Base-by-base conservation (phyloP, 1,140 invertebrate species). In the Teleogryllus occipitalis region DNA sequence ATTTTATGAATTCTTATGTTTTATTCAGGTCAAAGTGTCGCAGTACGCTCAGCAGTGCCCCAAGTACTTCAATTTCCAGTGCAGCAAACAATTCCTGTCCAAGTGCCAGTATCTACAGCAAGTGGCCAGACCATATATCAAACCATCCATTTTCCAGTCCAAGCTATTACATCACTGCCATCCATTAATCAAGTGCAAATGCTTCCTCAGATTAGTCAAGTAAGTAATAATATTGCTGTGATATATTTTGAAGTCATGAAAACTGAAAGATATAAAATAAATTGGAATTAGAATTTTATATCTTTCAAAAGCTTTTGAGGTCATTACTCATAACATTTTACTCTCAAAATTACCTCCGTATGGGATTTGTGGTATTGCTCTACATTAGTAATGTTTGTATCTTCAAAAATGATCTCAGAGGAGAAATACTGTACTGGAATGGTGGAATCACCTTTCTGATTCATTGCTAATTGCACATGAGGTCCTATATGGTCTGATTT, bases 101-200 rank as follows among this genome's bases (percentile, higher is more conserved):
- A 97, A 87, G 93, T 97, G 73, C 96, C 97, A 3, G 95, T 98
- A 79, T 94, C 95, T 80, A 92, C 94, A 8, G 91, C 91, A 21
- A 94, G 94, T 86, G 97, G 97, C 0, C 96, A 98, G 86, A 97
- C 96, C 0, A 91, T 97, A 78, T 96, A 96, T 85, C 96, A 98
- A 84, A 97, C 96, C 0, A 92, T 97, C 2, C 96, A 98, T 86
- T 92, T 98, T 83, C 96, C 96, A 0, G 89, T 97, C 27, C 95
- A 96, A 86, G 88, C 93, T 1, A 89, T 91, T 15, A 86, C 89
- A 10, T 87, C 83, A 81, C 84, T 89, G 83, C 91, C 85, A 82
- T 81, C 88, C 81, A 87, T 85, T 47, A 86, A 86, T 21, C 89
- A 89, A 82, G 86, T 90, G 39, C 94, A 95, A 86, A 92, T 95